Conservation (phyloP, 2,113 vertebrate genomes). For the Phycodurus eques region DNA sequence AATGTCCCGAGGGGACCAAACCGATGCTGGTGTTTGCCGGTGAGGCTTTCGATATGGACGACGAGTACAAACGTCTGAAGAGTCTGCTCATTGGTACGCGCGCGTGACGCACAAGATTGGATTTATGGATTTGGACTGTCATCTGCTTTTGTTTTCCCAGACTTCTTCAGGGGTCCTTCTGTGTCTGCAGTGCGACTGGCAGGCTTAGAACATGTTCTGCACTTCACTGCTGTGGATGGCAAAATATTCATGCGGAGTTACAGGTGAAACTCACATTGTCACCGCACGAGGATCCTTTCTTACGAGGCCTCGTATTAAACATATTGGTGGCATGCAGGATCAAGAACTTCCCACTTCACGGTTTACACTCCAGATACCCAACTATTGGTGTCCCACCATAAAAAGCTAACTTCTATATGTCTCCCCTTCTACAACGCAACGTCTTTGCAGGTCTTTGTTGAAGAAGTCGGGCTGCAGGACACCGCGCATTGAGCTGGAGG, state of each 20-base stretch:
- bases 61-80: conserved; percentile 83
- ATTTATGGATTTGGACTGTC: neutral
- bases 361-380: no score
- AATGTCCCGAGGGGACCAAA: conserved; percentile 91
- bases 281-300: neutral
- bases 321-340: no score
- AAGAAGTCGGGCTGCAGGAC: conserved; percentile 95
- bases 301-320: no score
- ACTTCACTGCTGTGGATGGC: conserved; percentile 88
- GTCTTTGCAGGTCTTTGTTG: conserved; percentile 77
- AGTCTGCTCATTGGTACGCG: conserved; percentile 84
- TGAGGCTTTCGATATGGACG: conserved; percentile 82
- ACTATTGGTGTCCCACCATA: no score
- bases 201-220: conserved; percentile 88
- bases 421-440: neutral
- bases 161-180: conserved; percentile 91
- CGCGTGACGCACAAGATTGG: neutral
- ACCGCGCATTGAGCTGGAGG: conserved; percentile 91
- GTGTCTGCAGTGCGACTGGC: conserved; percentile 85
- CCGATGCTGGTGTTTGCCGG: conserved; percentile 95
- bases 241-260: conserved; percentile 94
- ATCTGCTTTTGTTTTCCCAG: conserved; percentile 58
- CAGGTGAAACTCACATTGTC: conserved; percentile 69
- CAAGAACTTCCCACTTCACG: no score
- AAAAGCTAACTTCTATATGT: no score